Evolutionary conservation across 2,888 invertebrate genomes (phyloP).

Genomic region (Xestobium rufovillosum): DNA sequence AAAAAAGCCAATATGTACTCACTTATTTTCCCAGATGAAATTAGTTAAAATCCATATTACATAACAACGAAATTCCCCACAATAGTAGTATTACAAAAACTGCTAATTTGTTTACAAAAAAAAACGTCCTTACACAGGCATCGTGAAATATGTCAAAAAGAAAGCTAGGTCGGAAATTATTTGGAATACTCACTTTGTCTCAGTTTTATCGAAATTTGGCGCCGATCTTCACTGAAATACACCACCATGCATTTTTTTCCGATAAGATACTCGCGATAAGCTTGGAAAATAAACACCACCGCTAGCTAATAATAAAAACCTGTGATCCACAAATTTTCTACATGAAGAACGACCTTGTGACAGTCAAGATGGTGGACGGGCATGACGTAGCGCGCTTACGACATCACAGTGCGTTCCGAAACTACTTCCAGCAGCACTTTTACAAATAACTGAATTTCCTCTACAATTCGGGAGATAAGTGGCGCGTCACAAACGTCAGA

Average conservation of each 20-base stretch:
- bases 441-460: no score
- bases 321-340: slow-evolving; percentile 3
- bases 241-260: background rate
- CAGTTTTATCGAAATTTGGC: background rate
- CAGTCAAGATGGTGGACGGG: slow-evolving; percentile 28
- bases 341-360: slow-evolving; percentile 27
- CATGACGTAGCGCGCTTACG: no score
- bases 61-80: no score
- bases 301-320: background rate
- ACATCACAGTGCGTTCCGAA: no score
- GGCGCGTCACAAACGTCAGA: no score
- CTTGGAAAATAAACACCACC: background rate
- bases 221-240: background rate
- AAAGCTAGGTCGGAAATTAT: no score
- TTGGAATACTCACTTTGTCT: background rate
- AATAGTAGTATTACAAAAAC: no score
- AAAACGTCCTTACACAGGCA: slow-evolving; percentile 3
- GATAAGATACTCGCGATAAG: background rate
- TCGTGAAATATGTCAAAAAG: slow-evolving; percentile 1
- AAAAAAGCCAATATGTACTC: background rate
- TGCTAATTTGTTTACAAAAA: slow-evolving; percentile 1
- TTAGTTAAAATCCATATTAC: no score
- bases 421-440: no score
- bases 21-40: no score
- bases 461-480: no score